Base-by-base conservation (phyloP, 2,797 vertebrate species). In the Gobionotothen gibberifrons region DNA sequence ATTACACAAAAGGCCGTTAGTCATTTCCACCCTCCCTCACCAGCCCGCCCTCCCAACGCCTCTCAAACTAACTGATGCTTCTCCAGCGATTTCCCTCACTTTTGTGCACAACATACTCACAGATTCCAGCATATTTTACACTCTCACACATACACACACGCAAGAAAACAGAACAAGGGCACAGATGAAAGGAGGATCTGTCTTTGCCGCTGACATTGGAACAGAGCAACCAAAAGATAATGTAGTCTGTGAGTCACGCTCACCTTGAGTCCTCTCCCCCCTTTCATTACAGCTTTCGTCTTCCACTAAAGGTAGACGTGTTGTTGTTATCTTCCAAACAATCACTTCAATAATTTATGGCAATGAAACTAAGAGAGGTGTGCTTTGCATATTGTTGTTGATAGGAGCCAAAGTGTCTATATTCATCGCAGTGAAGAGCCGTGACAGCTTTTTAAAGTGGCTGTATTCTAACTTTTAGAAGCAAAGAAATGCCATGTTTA, bases 121-220 rank as follows among this genome's bases (percentile, higher is more conserved):
- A 87, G 81, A 89, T 81, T 40, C 71, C 56, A 9, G 83, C 85
- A 86, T 88, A 86, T 88, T 88, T 87, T 84, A 87, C 44, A 39
- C 67, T 68, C 72, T 49, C 16, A 39, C 70, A 71, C 75, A 80
- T 51, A 78, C 53, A 55, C 81, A 62, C 74, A 78, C 56, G 48
- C 32, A 13, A 69, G 54, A 62, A 87, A 87, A 85, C 79, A 84
- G 85, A 92, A 92, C 87, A 93, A 94, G 90, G 92, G 87, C 89
- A 76, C 5, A 81, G 91, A 94, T 94, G 89, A 94, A 93, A 94
- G 90, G 88, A 92, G 92, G 85, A 93, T 92, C 90, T 85, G 92
- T 94, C 94, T 94, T 94, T 94, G 93, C 85, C 56, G 17, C 87
- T 95, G 94, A 95, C 94, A 94, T 94, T 95, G 93, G 83, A 90